A percentile compares a stretch with the other conserved stretches of the same genome.
These are phyloP conservation scores for Stegastes partitus DNA, from an alignment of 2,113 vertebrate species.

Conservation along the genomic window DNA sequence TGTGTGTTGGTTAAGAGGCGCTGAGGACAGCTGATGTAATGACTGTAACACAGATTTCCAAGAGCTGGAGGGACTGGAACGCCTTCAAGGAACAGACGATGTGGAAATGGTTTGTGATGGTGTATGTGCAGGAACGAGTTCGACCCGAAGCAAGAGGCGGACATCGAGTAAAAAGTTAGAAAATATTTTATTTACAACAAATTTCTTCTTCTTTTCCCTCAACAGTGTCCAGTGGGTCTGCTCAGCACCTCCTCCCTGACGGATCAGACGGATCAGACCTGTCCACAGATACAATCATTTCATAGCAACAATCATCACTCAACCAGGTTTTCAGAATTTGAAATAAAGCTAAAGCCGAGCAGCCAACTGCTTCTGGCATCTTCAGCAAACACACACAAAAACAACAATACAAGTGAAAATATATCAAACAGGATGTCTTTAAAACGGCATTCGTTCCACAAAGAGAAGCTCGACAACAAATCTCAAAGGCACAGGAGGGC, in stretches of 20 bases:
- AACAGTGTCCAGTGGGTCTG: constrained; percentile 26
- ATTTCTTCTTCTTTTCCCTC: constrained; percentile 12
- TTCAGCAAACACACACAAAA: constrained; percentile 36
- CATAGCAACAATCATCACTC: constrained; percentile 62
- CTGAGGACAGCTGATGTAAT: constrained; percentile 78
- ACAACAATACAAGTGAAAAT: constrained; percentile 43
- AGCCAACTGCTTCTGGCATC: constrained; percentile 37
- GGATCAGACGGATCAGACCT: constrained; percentile 46
- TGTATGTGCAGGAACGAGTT: too few relatives aligned
- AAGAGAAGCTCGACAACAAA: constrained; percentile 23
- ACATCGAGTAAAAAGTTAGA: constrained; percentile 72
- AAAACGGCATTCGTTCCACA: constrained; percentile 41
- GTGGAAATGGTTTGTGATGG: constrained; percentile 1
- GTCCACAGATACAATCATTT: constrained; percentile 55
- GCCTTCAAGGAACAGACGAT: constrained; percentile 22
- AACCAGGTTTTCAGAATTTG: constrained; percentile 44
- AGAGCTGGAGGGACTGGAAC: constrained; percentile 49
- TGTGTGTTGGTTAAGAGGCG: constrained; percentile 75
- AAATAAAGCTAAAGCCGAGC: constrained; percentile 51
- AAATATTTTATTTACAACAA: constrained; percentile 86
- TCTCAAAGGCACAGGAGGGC: constrained; percentile 54
- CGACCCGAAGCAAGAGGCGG: constrained; percentile 24
- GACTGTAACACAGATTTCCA: constrained; percentile 69
- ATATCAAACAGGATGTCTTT: constrained; percentile 36
- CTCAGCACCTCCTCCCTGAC: neutral